Conservation (phyloP, 2,797 vertebrate genomes). For the Leptodactylus fallax region DNA sequence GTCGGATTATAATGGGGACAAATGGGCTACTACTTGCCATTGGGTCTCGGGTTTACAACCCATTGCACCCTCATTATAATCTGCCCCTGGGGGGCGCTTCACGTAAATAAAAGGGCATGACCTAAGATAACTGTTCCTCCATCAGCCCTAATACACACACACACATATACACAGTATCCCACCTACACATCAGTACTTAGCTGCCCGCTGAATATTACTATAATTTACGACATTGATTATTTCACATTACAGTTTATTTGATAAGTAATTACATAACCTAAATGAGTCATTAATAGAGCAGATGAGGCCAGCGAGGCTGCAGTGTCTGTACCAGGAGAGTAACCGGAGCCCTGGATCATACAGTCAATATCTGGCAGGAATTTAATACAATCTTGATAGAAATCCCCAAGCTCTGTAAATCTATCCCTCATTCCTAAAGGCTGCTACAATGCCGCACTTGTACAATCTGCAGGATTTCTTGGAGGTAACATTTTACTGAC, state of each 20-base stretch:
- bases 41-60: too few species aligned
- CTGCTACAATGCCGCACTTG: neutral
- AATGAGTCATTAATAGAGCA: neutral
- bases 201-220: too few species aligned
- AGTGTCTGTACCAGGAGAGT: constrained; percentile 1
- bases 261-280: neutral
- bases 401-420: constrained; percentile 16
- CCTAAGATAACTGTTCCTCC: too few species aligned
- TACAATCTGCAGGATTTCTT: constrained; percentile 13
- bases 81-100: too few species aligned
- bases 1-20: too few species aligned
- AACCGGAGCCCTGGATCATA: neutral
- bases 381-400: constrained; percentile 19
- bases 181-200: too few species aligned
- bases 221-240: neutral
- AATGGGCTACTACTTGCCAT: too few species aligned
- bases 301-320: neutral
- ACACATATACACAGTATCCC: too few species aligned
- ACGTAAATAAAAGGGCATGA: too few species aligned
- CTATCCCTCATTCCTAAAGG: neutral
- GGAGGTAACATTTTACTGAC: neutral
- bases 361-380: constrained; percentile 35
- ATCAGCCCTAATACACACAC: too few species aligned
- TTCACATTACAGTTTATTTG: neutral
- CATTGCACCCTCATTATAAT: too few species aligned